Base-by-base conservation (phyloP, 2,113 vertebrate genomes). In the Rostratula benghalensis region DNA sequence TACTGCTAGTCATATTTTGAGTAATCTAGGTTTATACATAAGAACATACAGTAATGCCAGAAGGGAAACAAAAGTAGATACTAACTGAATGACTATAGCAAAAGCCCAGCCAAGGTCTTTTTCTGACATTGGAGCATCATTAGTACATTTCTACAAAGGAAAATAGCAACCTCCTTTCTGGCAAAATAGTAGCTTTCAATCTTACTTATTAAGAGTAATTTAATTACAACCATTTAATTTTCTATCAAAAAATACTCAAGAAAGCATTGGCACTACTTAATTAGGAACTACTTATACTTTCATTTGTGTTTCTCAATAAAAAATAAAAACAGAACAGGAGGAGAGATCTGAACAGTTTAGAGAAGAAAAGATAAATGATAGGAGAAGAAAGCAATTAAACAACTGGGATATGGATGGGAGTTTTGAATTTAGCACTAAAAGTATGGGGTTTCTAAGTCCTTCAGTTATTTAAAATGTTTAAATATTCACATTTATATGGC, bases 191-290 rank as follows among this genome's bases (percentile, higher is more conserved):
- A 27, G 46, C 9, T 86, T 93, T 85, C 59, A 88, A 83, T 90
- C 45, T 79, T 41, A 33, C n/a, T 90, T 61, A 90, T 20, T 80
- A 90, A 54, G 20, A 94, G 35, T 30, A 85, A 95, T 86, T 86
- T 63, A 88, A 83, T 93, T 91, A 69, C 50, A 93, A 73, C 8
- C 70, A 80, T 90, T 95, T 70, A 54, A 95, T 94, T 92, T 92
- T 90, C 67, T 75, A 60, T 60, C 33, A 90, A 92, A 93, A 94
- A 83, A 69, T 70, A 92, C 54, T 54, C 53, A n/a, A 78, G 63
- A 94, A 13, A 85, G 17, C 33, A 82, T 48, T 78, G 33, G 27
- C 39, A 60, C 9, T 64, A 68, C 76, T 89, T 92, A 85, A 89
- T 82, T 80, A 90, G 79, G 67, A 90, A 60, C 37, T 45, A 67